Evolutionary conservation across 1,140 invertebrate species (phyloP).

Genomic region (Drosophila ficusphila): DNA sequence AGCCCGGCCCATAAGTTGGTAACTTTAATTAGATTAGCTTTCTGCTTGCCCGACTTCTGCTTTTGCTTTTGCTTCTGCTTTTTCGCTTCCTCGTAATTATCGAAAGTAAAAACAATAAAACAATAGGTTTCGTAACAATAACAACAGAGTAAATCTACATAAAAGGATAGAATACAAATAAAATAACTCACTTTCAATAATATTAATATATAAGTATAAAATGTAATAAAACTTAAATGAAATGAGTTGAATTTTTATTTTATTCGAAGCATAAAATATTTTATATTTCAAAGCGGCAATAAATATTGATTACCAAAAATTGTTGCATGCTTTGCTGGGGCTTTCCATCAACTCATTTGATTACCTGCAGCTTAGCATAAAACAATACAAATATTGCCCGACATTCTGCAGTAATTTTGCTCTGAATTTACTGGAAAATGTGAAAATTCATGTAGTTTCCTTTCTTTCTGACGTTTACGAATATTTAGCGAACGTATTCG

Average conservation of each 20-base stretch:
- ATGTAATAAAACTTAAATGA: too few relatives aligned
- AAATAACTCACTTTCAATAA: too few relatives aligned
- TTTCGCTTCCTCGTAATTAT: slow-evolving; percentile 33
- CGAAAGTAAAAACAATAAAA: slow-evolving; percentile 18
- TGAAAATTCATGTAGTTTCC: neutral
- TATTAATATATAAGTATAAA: too few relatives aligned
- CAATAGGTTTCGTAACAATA: slow-evolving; percentile 1
- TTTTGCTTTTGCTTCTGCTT: neutral
- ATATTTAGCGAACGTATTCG: slow-evolving; percentile 19
- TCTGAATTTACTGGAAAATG: neutral
- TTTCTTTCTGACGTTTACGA: neutral
- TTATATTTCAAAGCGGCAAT: too few relatives aligned
- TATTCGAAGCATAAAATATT: too few relatives aligned
- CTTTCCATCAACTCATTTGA: neutral
- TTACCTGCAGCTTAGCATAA: neutral
- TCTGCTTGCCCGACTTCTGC: neutral
- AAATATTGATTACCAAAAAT: too few relatives aligned
- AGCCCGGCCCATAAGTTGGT: slow-evolving; percentile 16
- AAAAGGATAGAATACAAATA: too few relatives aligned
- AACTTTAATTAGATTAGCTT: slow-evolving; percentile 66
- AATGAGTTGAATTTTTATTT: neutral
- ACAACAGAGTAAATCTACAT: too few relatives aligned
- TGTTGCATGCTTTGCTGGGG: too few relatives aligned
- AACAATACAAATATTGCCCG: neutral
- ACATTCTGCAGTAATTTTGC: neutral